A percentile compares a stretch with the other conserved stretches of the same genome.
These are phyloP conservation scores for Oasisia sp. DNA, from an alignment of 2,888 invertebrate species.

Conservation along the genomic window DNA sequence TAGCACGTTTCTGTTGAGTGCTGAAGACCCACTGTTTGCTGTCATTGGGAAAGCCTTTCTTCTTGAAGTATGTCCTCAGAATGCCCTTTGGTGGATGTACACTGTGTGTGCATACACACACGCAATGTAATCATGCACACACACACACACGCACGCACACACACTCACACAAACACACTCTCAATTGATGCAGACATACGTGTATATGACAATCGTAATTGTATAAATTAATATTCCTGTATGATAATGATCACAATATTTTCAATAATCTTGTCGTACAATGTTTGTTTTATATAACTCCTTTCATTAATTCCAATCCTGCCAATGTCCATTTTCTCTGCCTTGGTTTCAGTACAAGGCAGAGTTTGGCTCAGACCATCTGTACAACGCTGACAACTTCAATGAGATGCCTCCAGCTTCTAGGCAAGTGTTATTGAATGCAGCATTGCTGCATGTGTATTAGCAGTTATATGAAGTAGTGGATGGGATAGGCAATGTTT, in stretches of 20 bases:
- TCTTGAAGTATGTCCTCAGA: constrained; percentile 74
- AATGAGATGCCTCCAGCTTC: constrained; percentile 85
- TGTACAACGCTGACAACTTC: constrained; percentile 92
- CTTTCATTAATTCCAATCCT: background rate
- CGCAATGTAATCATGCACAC: constrained; percentile 77
- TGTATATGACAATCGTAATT: background rate
- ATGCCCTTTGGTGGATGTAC: constrained; percentile 73
- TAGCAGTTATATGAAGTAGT: background rate
- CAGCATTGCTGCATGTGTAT: background rate
- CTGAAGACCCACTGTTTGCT: constrained; percentile 80
- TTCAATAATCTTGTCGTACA: background rate
- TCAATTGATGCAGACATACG: background rate
- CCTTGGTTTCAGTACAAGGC: constrained; percentile 69
- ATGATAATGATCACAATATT: background rate
- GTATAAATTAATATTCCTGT: background rate
- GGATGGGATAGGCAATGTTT: background rate
- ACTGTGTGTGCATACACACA: constrained; percentile 76
- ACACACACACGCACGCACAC: background rate
- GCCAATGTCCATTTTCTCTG: background rate
- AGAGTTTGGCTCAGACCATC: constrained; percentile 79
- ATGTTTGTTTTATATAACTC: background rate
- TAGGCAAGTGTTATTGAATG: constrained; percentile 44
- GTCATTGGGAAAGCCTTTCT: constrained; percentile 80
- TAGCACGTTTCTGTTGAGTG: constrained; percentile 80
- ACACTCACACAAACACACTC: background rate